Evolutionary conservation across 2,113 vertebrate species (phyloP).

Genomic region (Macquaria australasica): DNA sequence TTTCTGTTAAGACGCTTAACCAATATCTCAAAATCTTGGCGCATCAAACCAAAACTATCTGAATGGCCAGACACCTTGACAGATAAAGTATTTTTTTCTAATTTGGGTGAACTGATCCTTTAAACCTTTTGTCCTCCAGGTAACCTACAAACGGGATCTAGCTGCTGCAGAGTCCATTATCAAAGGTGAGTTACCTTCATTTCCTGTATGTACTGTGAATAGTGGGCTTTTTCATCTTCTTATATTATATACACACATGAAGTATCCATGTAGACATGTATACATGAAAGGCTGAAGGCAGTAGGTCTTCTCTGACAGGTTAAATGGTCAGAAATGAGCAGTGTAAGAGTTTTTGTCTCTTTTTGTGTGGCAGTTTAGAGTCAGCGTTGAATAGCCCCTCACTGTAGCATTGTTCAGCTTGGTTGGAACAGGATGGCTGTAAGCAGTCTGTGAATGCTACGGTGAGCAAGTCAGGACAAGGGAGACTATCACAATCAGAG

Average conservation of each 20-base stretch:
- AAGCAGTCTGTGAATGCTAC: conserved; percentile 62
- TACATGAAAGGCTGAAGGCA: conserved; percentile 10
- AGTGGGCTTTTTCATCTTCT: neutral
- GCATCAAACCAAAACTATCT: neutral
- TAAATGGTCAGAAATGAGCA: conserved; percentile 27
- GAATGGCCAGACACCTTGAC: neutral
- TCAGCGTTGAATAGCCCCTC: conserved; percentile 51
- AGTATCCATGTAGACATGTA: conserved; percentile 3
- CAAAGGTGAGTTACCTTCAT: conserved; percentile 89
- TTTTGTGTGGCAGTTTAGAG: conserved; percentile 49
- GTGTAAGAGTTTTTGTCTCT: conserved; percentile 54
- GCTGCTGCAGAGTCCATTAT: conserved; percentile 94
- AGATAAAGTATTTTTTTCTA: neutral
- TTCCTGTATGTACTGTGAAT: neutral
- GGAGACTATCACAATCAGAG: conserved; percentile 59
- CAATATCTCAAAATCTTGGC: conserved; percentile 1
- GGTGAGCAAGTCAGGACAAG: conserved; percentile 72
- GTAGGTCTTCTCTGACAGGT: conserved; percentile 22
- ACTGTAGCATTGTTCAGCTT: conserved; percentile 57
- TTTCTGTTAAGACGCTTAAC: too few species aligned
- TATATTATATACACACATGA: neutral
- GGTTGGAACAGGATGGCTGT: conserved; percentile 54
- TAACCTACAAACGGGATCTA: conserved; percentile 96
- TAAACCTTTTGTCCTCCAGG: conserved; percentile 86
- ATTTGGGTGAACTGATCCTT: neutral